Percentiles rank a stretch among this genome's conserved stretches.
Conservation (phyloP, 2,797 vertebrate species). For the Loriculus beryllinus region DNA sequence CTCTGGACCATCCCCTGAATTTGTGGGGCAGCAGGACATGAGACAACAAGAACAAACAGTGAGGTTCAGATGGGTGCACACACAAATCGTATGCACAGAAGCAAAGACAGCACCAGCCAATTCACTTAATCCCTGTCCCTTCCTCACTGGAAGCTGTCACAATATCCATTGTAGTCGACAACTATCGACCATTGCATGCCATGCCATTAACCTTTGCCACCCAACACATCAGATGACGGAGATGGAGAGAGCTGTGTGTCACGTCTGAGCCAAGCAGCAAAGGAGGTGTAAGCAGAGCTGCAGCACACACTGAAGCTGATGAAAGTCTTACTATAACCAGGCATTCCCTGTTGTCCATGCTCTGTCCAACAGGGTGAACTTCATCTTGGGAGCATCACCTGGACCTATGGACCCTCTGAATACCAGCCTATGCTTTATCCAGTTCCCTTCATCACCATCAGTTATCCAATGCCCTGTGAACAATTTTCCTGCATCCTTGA, state of each 20-base stretch:
- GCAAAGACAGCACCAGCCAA: background rate
- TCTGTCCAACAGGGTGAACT: fast-evolving
- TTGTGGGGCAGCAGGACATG: background rate
- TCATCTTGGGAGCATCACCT: background rate
- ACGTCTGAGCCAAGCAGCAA: background rate
- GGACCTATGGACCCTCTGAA: background rate
- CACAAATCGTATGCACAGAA: background rate
- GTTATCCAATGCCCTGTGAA: fast-evolving
- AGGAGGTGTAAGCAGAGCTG: background rate
- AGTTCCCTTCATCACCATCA: background rate
- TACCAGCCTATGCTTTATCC: background rate
- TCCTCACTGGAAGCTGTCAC: background rate
- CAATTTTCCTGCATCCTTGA: background rate
- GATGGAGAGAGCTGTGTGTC: background rate
- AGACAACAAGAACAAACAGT: fast-evolving
- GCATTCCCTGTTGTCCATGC: background rate
- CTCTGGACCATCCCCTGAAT: background rate
- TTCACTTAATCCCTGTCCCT: background rate
- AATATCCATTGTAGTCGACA: background rate
- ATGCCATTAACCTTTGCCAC: background rate
- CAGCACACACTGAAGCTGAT: background rate
- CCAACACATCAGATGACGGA: background rate
- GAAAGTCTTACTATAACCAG: too few relatives aligned
- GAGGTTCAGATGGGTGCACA: background rate
- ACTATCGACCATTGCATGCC: background rate